These are phyloP conservation scores for Masnerella sp. DNA, from an alignment of 2,888 invertebrate species.

Conservation along the genomic window DNA sequence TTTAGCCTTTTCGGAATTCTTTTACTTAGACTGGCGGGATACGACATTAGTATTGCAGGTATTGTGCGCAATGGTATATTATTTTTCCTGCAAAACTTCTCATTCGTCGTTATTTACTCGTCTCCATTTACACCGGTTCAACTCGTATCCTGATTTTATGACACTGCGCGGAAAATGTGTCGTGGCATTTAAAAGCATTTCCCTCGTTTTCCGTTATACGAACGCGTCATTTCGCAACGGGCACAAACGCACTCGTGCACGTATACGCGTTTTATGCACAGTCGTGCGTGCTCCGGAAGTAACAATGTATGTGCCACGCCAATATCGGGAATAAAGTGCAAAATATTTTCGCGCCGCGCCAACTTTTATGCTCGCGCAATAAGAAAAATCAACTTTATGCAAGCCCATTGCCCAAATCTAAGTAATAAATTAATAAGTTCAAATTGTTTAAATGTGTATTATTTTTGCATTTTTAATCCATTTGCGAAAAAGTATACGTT, in stretches of 20 bases:
- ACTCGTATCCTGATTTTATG: conserved; percentile 30
- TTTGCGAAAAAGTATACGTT: no score
- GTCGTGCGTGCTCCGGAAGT: conserved; percentile 7
- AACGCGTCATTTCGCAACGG: no score
- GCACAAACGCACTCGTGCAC: background rate
- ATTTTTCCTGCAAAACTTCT: conserved; percentile 20
- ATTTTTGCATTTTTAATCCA: no score
- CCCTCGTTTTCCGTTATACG: conserved; percentile 32
- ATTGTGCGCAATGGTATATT: conserved; percentile 17
- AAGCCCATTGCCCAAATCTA: background rate
- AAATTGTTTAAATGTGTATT: no score
- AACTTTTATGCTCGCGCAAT: conserved; percentile 12
- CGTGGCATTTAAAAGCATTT: conserved; percentile 34
- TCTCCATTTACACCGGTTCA: conserved; percentile 18
- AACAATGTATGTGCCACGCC: conserved; percentile 16
- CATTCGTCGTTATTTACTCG: conserved; percentile 32
- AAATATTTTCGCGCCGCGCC: conserved; percentile 11
- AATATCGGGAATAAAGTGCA: conserved; percentile 17
- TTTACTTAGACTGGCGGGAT: no score
- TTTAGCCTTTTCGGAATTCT: no score
- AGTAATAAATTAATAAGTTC: conserved; percentile 11
- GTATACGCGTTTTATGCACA: conserved; percentile 5
- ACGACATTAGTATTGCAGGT: no score
- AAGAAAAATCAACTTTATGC: background rate
- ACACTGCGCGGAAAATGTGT: conserved; percentile 26